Evolutionary conservation across 2,113 vertebrate species (phyloP), one percentile per base, ranked within the genome.

Genomic region (Strigops habroptila): DNA sequence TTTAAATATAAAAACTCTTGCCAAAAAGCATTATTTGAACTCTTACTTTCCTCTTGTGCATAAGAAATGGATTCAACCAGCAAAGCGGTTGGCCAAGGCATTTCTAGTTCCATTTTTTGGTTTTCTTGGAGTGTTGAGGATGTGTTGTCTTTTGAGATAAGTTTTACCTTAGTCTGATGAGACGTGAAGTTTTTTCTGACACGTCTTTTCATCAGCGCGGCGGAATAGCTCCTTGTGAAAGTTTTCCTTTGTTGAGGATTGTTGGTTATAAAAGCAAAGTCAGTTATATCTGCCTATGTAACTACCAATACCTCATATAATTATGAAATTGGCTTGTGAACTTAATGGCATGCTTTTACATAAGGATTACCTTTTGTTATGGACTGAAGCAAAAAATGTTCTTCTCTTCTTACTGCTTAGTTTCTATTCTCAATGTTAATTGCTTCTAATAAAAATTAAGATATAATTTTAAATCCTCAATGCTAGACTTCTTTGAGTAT

Each of bases 31-130:
- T 81, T 48, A 84, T 81, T 95, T 77, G 41, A 75, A 64, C 60
- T 68, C 91, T 79, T 80, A 86, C 80, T 94, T 97, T 87, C 90
- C 94, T 96, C 44, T 85, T 96, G 91, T 92, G 91, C 93, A 60
- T 93, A 82, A 83, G 83, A 83, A 95, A 79, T 87, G 27, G 46
- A 84, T 86, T 84, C 82, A 52, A 85, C 28, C 70, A 95, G 78
- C 14, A 19, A 75, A 60, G 79, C 28, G 82, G 64, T 83, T 52
- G 43, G 70, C 76, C 49, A 44, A 93, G 75, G 77, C 27, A 46
- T 71, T 81, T 88, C 67, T 82, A 60, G 14, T 94, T 93, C 88
- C 86, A 35, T 71, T 68, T 71, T 78, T 14, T 86, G 76, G 53
- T 91, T 97, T 97, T 94, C 81, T 91, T 87, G 86, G 68, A 88